Evolutionary conservation across 2,797 vertebrate species (phyloP), one percentile per base, ranked within the genome.

Genomic region (Urocyon cinereoargenteus): DNA sequence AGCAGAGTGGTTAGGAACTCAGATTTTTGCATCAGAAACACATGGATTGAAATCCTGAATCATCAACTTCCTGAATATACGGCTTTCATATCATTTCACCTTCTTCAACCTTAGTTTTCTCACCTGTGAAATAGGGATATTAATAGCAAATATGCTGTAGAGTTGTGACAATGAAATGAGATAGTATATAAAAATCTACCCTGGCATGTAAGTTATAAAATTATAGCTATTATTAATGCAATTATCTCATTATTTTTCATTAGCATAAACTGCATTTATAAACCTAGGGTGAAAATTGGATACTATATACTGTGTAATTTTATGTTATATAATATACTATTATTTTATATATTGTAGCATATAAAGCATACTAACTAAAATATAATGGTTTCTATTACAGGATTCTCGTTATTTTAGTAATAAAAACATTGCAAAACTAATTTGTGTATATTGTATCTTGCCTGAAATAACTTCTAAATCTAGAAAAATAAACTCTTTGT

Each of bases 391-490:
- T 94, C 5, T 64, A 40, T 96, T 68, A 86, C 19, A 78, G 26
- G 34, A 18, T 86, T 95, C 18, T 79, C 11, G 7, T 88, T 75
- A 93, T 51, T 36, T 96, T 62, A 83, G 55, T 79, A 79, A 87
- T 62, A 96, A 95, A 97, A 83, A 85, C 15, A 68, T 85, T 55
- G 15, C 86, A 82, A 73, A 97, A 87, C 28, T 72, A 40, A 19
- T 68, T 83, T 77, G 1, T 92, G 9, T 28, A 19, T 82, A 55
- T 92, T 81, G 45, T 70, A 85, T 81, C 36, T 86, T 94, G 22
- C 79, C 64, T 86, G 72, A 97, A 97, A 96, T 77, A 93, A 96
- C 36, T 86, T 73, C 51, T 85, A 93, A 91, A 89, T 79, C 66
- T 73, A 85, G 53, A 90, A 94, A 97, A 86, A 85, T 93, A 94